Percentiles rank a stretch among this genome's conserved stretches.
phyloP scores from a whole-genome alignment of 1,140 invertebrate genomes.

The Drosophila persimilis region DNA sequence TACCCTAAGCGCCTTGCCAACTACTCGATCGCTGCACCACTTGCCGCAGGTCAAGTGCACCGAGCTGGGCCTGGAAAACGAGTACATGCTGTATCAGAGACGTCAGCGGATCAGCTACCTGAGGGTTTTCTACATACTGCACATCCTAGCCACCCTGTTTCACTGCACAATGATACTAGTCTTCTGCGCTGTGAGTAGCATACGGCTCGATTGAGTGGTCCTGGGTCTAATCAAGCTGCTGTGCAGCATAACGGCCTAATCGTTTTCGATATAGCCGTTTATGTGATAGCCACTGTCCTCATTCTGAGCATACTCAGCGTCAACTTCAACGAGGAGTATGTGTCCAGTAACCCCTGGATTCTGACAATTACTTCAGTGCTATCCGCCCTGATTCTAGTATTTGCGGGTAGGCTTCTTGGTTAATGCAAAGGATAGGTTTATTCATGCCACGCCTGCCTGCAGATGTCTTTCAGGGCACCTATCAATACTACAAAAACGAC shows the following conservation, averaged over 20 bases:
- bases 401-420: slow-evolving; percentile 37
- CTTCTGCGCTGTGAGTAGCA: slow-evolving; percentile 3
- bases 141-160: not conserved
- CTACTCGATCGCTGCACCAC: too few relatives aligned
- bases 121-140: slow-evolving; percentile 28
- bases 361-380: slow-evolving; percentile 82
- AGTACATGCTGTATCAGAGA: slow-evolving; percentile 34
- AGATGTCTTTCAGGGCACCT: slow-evolving; percentile 84
- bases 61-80: slow-evolving; percentile 36
- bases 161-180: not conserved
- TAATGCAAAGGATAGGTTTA: not conserved
- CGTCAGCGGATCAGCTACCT: slow-evolving; percentile 40
- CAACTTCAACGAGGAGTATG: slow-evolving; percentile 83
- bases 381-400: slow-evolving; percentile 57
- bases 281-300: slow-evolving; percentile 77
- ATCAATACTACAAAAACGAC: slow-evolving; percentile 78
- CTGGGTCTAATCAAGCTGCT: not conserved
- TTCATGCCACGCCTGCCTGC: slow-evolving; percentile 11
- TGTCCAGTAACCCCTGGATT: slow-evolving; percentile 80
- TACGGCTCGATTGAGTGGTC: fast-evolving
- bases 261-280: slow-evolving; percentile 70
- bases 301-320: slow-evolving; percentile 79
- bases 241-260: slow-evolving; percentile 4
- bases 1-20: too few relatives aligned
- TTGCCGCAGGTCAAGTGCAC: slow-evolving; percentile 35